Evolutionary conservation across 2,113 vertebrate species (phyloP).

Genomic region (Alces alces): DNA sequence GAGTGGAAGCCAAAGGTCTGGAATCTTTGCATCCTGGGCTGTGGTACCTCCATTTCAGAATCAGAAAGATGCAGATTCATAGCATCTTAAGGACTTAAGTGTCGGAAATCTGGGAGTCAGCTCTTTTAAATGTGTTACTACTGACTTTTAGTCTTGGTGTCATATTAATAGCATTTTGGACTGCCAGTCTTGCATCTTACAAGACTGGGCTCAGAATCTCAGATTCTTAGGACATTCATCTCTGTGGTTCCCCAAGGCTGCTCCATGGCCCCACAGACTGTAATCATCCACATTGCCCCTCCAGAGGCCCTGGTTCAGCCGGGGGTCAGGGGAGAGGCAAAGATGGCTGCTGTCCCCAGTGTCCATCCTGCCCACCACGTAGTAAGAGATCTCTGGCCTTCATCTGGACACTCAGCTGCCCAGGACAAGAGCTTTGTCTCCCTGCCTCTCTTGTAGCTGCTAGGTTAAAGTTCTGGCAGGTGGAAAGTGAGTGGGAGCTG

Average conservation of each 20-base stretch:
- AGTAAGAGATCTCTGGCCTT: not conserved
- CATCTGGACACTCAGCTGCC: not conserved
- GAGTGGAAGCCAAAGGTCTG: not conserved
- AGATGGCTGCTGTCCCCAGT: not conserved
- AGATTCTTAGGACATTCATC: not conserved
- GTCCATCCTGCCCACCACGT: not conserved
- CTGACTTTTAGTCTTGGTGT: not conserved
- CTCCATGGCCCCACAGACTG: not conserved
- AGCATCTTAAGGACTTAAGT: not conserved
- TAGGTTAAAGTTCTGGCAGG: no score
- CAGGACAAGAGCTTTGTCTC: not conserved
- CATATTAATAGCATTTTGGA: not conserved
- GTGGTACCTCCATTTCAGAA: not conserved
- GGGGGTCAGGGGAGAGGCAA: not conserved
- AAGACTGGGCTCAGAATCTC: not conserved
- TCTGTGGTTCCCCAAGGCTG: not conserved
- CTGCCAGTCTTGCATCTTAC: not conserved
- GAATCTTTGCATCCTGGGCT: not conserved
- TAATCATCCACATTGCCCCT: rapidly evolving
- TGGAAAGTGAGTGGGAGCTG: rapidly evolving
- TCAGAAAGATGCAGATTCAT: not conserved
- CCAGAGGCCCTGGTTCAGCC: not conserved
- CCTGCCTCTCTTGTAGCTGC: not conserved
- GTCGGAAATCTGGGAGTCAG: not conserved
- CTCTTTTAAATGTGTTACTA: not conserved